Evolutionary conservation across 2,888 invertebrate genomes (phyloP).

Genomic region (Luperina nickerlii): DNA sequence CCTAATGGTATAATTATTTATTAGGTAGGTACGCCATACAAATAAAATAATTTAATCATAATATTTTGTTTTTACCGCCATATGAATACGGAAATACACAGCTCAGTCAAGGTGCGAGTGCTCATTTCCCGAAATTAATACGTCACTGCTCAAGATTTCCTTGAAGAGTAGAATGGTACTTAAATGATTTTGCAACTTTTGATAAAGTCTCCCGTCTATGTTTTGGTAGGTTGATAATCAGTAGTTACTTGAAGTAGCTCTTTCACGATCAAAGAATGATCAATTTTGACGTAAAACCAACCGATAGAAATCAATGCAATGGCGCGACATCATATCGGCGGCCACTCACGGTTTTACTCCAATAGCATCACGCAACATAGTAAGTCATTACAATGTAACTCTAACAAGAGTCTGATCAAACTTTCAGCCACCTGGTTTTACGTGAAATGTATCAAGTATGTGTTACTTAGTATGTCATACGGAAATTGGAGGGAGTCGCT

Average conservation of each 20-base stretch:
- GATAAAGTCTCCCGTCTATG: background rate
- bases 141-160: constrained; percentile 7
- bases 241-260: too few relatives aligned
- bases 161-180: background rate
- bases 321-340: background rate
- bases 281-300: background rate
- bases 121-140: constrained; percentile 26
- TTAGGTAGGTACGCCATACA: background rate
- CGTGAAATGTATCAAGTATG: too few relatives aligned
- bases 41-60: constrained; percentile 36
- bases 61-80: constrained; percentile 26
- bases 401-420: background rate
- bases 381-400: background rate
- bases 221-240: background rate
- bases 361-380: background rate
- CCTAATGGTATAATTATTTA: background rate
- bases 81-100: constrained; percentile 24
- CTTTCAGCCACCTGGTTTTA: background rate
- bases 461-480: too few relatives aligned
- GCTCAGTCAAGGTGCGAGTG: constrained; percentile 4
- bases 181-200: background rate
- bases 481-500: too few relatives aligned
- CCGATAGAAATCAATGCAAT: background rate
- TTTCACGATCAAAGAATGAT: background rate
- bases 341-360: background rate